These are phyloP conservation scores for Oenanthe oenanthe DNA, from an alignment of 2,113 vertebrate genomes.

Conservation along the genomic window DNA sequence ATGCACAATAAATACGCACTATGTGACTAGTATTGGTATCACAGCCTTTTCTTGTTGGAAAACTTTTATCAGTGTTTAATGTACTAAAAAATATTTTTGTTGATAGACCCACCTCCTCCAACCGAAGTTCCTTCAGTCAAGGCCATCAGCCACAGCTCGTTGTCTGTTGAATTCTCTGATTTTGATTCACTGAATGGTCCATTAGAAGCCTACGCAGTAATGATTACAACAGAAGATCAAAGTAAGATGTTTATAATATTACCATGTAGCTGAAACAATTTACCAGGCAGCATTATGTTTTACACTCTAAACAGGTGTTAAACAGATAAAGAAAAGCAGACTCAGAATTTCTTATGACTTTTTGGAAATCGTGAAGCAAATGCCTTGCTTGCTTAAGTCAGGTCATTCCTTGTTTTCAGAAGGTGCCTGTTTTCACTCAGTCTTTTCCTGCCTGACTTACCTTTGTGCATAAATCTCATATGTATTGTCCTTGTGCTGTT, in stretches of 20 bases:
- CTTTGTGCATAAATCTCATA: neutral
- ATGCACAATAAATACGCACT: neutral
- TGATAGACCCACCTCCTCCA: conserved; percentile 76
- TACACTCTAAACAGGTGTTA: neutral
- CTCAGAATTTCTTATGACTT: neutral
- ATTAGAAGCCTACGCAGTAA: conserved; percentile 79
- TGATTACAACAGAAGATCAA: conserved; percentile 71
- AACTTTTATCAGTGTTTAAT: neutral
- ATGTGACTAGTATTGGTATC: neutral
- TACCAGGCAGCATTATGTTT: neutral
- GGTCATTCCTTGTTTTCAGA: neutral
- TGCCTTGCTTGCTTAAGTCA: neutral
- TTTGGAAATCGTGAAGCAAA: neutral
- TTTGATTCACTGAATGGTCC: conserved; percentile 77
- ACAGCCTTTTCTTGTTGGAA: neutral
- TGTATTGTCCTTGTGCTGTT: neutral
- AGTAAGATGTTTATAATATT: conserved; percentile 53
- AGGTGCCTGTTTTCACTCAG: neutral
- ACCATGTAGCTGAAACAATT: neutral
- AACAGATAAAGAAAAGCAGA: neutral
- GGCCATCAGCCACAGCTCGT: conserved; percentile 51
- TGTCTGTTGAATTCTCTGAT: conserved; percentile 69
- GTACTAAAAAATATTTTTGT: conserved; percentile 12
- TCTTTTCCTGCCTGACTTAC: neutral
- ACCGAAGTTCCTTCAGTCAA: neutral